Base-by-base conservation (phyloP, 2,888 invertebrate species). In the Caradrina clavipalpis region DNA sequence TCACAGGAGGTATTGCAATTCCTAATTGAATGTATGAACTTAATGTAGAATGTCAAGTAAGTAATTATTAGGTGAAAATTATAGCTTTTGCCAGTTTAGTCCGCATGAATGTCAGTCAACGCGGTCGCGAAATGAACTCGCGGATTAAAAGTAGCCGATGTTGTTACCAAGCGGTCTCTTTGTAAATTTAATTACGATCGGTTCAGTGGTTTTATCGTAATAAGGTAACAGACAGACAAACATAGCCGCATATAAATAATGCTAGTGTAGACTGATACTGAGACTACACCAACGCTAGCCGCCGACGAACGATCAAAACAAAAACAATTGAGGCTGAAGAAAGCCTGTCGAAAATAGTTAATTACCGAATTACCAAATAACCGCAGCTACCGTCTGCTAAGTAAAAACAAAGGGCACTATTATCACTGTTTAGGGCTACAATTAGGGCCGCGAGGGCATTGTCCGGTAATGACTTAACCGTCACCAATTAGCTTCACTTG, bases 391-490 rank as follows among this genome's bases (percentile, higher is more conserved):
- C 57, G 64, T 64, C 72, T 72, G 79, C 76, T 79, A 80, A 82
- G 86, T 88, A 86, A 86, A 86, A 87, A 89, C 88, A 89, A 89
- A 87, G 88, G 85, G 85, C 79, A 72, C 86, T 83, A 88, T 89
- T 88, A 90, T 89, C 87, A 85, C 86, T 87, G 86, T 88, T 90
- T 91, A 89, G 77, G 80, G 76, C 78, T 78, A 86, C 92, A 91
- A 90, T 91, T 89, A 88, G 86, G 82, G 73, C 80, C 84, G 84
- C 87, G 83, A 84, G 89, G 89, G 83, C 88, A 86, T 82, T 81
- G 86, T 83, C 84, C 87, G 78, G 84, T 82, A 88, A 85, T 84
- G 78, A 80, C 78, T 85, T 83, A 81, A 76, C 81, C 73, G 83
- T 76, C 82, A 69, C 80, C 88, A 88, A 87, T 89, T 89, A 86